These are phyloP conservation scores for Salminus brasiliensis DNA, from an alignment of 2,113 vertebrate species.

Conservation along the genomic window DNA sequence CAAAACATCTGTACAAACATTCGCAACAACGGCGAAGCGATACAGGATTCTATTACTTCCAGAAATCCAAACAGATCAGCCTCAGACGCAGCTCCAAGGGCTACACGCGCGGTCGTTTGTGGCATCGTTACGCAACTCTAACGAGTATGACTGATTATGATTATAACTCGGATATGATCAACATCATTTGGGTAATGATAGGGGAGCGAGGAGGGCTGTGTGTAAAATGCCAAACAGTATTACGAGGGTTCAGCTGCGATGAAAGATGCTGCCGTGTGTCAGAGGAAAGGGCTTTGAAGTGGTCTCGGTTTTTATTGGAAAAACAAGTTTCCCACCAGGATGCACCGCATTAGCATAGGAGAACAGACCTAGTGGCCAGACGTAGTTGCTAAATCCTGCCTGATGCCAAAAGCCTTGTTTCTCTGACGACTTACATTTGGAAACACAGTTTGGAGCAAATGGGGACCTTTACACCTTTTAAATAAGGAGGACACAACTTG, in stretches of 20 bases:
- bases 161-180: conserved; percentile 14
- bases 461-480: no score
- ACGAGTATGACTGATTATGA: conserved; percentile 2
- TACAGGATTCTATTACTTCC: conserved; percentile 28
- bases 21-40: background rate
- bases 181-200: background rate
- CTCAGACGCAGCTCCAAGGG: background rate
- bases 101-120: background rate
- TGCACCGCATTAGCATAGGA: background rate
- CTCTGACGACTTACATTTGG: no score
- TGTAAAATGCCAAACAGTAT: background rate
- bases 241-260: background rate
- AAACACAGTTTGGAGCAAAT: no score
- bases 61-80: conserved; percentile 19
- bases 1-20: conserved; percentile 45
- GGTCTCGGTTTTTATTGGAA: background rate
- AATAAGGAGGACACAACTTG: no score
- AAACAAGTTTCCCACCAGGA: background rate
- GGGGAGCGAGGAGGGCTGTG: background rate
- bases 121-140: conserved; percentile 7
- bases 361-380: no score
- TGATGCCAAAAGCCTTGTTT: no score
- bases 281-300: background rate
- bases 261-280: background rate
- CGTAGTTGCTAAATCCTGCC: no score